phyloP scores from a whole-genome alignment of 2,113 vertebrate genomes.

The Bungarus multicinctus region DNA sequence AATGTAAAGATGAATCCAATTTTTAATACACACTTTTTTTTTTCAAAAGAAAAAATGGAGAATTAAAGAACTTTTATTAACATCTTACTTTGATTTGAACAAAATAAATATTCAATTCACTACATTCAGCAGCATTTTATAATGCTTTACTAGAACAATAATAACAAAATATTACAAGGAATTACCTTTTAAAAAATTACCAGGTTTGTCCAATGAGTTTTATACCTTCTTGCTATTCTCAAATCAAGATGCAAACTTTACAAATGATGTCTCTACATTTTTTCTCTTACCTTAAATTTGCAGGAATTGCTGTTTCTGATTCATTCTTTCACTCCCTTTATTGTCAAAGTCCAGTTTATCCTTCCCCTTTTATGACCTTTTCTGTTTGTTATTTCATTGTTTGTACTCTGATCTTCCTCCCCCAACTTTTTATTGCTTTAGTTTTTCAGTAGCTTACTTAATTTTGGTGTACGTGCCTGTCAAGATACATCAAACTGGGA shows the following conservation, averaged over 20 bases:
- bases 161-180: neutral
- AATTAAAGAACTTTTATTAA: neutral
- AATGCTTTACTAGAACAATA: neutral
- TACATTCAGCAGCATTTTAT: neutral
- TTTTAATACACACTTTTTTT: slow-evolving; percentile 18
- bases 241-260: neutral
- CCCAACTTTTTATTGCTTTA: neutral
- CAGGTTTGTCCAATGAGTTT: neutral
- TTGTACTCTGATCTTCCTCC: neutral
- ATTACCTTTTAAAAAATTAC: neutral
- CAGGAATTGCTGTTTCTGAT: neutral
- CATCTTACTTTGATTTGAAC: neutral
- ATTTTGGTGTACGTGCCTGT: neutral
- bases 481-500: neutral
- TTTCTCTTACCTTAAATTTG: neutral
- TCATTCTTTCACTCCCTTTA: neutral
- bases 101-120: neutral
- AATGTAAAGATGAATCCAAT: slow-evolving; percentile 55
- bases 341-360: neutral
- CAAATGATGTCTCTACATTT: neutral
- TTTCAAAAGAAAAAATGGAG: neutral
- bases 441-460: neutral
- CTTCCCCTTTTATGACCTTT: neutral
- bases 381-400: neutral
- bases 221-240: neutral